Base-by-base conservation (phyloP, 1,140 invertebrate genomes). In the Zaprionus vittiger region DNA sequence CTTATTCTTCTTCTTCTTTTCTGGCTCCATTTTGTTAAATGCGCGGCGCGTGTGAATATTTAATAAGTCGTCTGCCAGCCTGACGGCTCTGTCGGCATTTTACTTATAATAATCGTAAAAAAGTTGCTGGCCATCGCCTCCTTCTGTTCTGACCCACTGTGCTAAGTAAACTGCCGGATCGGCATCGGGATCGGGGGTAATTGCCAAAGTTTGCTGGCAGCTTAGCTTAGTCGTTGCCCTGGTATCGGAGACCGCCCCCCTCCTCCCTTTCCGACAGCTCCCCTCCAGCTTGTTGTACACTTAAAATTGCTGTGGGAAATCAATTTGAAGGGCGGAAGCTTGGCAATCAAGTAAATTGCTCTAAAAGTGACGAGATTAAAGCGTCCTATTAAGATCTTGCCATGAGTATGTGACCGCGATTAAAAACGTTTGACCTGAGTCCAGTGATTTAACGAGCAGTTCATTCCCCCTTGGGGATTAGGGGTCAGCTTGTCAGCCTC, bases 1-100 rank as follows among this genome's bases (percentile, higher is more conserved):
- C 37, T 59, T 55, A 14, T 66, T 56, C 12, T 60, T 72, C 47
- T 55, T 47, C 56, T 62, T 79, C 70, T 74, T 68, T 75, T 76
- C 76, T 65, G 66, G 79, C 79, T 89, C 76, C 73, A 84, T 89
- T 87, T 91, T 91, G 87, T 83, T 91, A 86, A 91, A 91, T 91
- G 86, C 86, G 87, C 78, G 83, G 87, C 87, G 87, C 87, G 86
- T 91, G 86, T 91, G 86, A 91, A 91, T 91, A 91, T 91, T 91
- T 91, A 91, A 91, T 91, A 91, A 91, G 86, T 70, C 82, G 77
- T 70, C 77, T 68, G 84, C 79, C 80, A 64, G 31, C 57, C 54
- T 59, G 65, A 54, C 60, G 71, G 76, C 65, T 69, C 77, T 57
- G 68, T 54, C 44, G 77, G 68, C 74, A 74, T 84, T 84, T 87